Base-by-base conservation (phyloP, 2,888 invertebrate species). In the Cryptophagus acutangulus region DNA sequence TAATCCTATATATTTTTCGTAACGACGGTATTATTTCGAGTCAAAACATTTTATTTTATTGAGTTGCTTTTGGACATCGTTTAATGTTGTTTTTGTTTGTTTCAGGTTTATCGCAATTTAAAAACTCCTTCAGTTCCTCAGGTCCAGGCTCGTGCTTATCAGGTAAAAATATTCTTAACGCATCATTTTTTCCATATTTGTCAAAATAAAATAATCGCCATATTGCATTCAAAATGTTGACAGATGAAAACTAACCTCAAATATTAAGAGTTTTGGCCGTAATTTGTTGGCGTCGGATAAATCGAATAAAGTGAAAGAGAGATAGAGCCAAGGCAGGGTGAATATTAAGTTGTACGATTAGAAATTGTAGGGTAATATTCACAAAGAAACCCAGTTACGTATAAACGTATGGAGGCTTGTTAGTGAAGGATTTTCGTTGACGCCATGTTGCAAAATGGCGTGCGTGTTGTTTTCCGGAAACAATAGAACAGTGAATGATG, bases 31-130 rank as follows among this genome's bases (percentile, higher is more conserved):
- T 31, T 31, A 9, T 31, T 9, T 24, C 47, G 39, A 59, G 58
- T 58, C 58, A 57, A 58, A 57, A 59, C 54, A 57, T 58, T 57
- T 57, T 51, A 51, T 51, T 52, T 54, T 52, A 55, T 45, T 45
- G 48, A 49, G 49, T 52, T n/a, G n/a, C n/a, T n/a, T n/a, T n/a
- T n/a, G n/a, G n/a, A n/a, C n/a, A n/a, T n/a, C n/a, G n/a, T n/a
- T n/a, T n/a, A n/a, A n/a, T n/a, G n/a, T 14, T 41, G 37, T 46
- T 43, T 45, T 15, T n/a, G n/a, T n/a, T n/a, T n/a, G n/a, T 62
- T 61, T 51, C 76, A 80, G 80, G 79, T 48, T 78, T 80, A 69
- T 77, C 79, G 54, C 79, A 80, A 65, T 74, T 80, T 65, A 80
- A 80, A 71, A 77, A 78, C 29, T 76, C 78, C 30, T 80, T 80